These are phyloP conservation scores for Euzophera pinguis DNA, from an alignment of 2,888 invertebrate species.

Conservation along the genomic window DNA sequence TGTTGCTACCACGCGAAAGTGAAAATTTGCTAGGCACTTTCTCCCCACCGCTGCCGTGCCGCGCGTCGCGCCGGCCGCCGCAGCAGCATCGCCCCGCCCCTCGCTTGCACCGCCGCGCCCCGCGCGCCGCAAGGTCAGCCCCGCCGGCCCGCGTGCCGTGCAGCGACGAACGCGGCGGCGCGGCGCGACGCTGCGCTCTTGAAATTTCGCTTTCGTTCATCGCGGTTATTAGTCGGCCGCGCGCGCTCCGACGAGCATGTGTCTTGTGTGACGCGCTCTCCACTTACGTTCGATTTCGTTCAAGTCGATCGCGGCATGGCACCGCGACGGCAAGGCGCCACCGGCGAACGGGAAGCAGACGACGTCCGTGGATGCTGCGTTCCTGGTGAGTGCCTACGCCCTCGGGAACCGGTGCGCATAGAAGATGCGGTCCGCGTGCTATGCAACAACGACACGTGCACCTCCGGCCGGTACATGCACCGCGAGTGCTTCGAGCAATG, in stretches of 20 bases:
- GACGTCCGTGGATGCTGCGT: constrained; percentile 87
- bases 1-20: constrained; percentile 68
- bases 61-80: constrained; percentile 19
- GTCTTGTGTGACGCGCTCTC: constrained; percentile 75
- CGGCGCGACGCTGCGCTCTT: constrained; percentile 76
- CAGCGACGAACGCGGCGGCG: constrained; percentile 59
- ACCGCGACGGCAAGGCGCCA: constrained; percentile 73
- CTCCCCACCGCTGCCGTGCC: constrained; percentile 63
- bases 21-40: constrained; percentile 76
- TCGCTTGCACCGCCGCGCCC: constrained; percentile 51
- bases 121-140: constrained; percentile 33
- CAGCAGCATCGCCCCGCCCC: constrained; percentile 55
- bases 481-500: constrained; percentile 96
- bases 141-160: constrained; percentile 49
- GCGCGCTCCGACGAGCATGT: constrained; percentile 81
- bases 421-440: constrained; percentile 92
- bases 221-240: constrained; percentile 80
- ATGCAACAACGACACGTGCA: constrained; percentile 97
- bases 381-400: constrained; percentile 90
- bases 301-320: constrained; percentile 65
- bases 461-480: constrained; percentile 95
- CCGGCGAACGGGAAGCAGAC: constrained; percentile 70
- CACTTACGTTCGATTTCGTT: constrained; percentile 71
- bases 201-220: constrained; percentile 86
- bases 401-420: constrained; percentile 81